These are phyloP conservation scores for Cotesia glomerata DNA, from an alignment of 1,140 invertebrate species.

Conservation along the genomic window DNA sequence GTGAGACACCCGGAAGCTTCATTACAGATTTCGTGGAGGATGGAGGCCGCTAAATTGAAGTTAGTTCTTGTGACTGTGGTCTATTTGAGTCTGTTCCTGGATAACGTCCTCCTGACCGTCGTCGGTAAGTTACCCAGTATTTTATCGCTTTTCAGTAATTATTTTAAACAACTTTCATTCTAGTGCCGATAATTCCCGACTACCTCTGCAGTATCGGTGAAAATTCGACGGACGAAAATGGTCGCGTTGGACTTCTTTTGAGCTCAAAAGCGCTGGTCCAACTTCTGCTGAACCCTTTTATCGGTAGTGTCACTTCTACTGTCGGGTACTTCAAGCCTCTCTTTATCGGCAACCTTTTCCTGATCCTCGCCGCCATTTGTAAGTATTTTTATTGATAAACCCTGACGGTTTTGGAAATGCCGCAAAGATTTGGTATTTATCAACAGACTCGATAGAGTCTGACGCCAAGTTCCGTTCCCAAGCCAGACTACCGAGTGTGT, in stretches of 20 bases:
- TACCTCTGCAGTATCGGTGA: slow-evolving; percentile 71
- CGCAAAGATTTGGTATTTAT: no score
- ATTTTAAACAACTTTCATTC: slow-evolving; percentile 40
- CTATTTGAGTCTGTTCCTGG: slow-evolving; percentile 74
- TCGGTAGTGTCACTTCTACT: slow-evolving; percentile 74
- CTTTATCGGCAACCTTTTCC: slow-evolving; percentile 80
- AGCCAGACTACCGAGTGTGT: no score
- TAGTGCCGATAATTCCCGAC: slow-evolving; percentile 87
- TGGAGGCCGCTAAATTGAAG: slow-evolving; percentile 46
- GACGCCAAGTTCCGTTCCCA: no score
- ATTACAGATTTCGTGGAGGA: slow-evolving; percentile 15
- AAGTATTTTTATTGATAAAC: slow-evolving; percentile 61
- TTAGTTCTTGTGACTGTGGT: slow-evolving; percentile 66
- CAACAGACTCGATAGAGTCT: no score
- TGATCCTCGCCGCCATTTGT: slow-evolving; percentile 82
- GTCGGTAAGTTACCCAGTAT: slow-evolving; percentile 69
- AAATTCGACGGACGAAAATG: slow-evolving; percentile 72
- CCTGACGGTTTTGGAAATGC: no score
- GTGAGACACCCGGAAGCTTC: background rate
- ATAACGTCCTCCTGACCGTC: slow-evolving; percentile 79
- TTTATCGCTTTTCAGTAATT: no score
- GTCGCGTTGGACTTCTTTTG: slow-evolving; percentile 79
- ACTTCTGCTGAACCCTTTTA: slow-evolving; percentile 81
- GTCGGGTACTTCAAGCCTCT: slow-evolving; percentile 83
- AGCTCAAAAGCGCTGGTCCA: slow-evolving; percentile 89